Evolutionary conservation across 2,113 vertebrate species (phyloP), one percentile per base, ranked within the genome.

Genomic region (Silurus meridionalis): DNA sequence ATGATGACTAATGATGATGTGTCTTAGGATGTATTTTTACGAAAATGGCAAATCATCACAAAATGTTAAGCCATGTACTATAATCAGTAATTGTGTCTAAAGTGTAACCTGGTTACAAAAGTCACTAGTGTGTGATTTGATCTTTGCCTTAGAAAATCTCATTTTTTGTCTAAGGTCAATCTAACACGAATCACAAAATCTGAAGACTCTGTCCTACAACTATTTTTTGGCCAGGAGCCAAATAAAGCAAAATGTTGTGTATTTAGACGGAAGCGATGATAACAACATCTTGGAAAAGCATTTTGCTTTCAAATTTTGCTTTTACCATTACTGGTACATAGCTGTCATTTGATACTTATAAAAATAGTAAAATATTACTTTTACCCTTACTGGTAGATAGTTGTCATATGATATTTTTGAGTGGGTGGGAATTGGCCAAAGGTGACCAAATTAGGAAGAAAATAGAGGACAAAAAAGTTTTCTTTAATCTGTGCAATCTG

Each of bases 41-140:
- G 28, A 55, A 75, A 19, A 52, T 25, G 4, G 37, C 57, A 64
- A 61, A 78, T 85, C 50, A 66, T 17, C n/a, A 67, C 9, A 55
- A 69, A 85, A 80, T 57, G 46, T 48, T 48, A 19, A 57, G 61
- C 28, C 63, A 69, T 69, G 52, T 69, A 85, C 37, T 85, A 6
- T 37, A 85, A 80, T 80, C 25, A 80, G 50, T 53, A 52, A 67
- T 79, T 85, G 19, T 85, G 61, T 17, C 25, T 67, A 80, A 78
- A 23, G 52, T 55, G 84, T 85, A 64, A 79, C 15, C 74, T 53
- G 57, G 23, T 60, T 74, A 61, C 6, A 74, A 50, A 74, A 53
- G 72, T 25, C n/a, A 25, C 53, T 60, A 80, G 78, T 80, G 5
- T 28, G 53, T 48, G 19, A 80, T 23, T 80, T 80, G 78, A 61